A percentile compares a stretch with the other conserved stretches of the same genome.
phyloP scores from a whole-genome alignment of 2,888 invertebrate genomes.

The Lochmaea capreae region DNA sequence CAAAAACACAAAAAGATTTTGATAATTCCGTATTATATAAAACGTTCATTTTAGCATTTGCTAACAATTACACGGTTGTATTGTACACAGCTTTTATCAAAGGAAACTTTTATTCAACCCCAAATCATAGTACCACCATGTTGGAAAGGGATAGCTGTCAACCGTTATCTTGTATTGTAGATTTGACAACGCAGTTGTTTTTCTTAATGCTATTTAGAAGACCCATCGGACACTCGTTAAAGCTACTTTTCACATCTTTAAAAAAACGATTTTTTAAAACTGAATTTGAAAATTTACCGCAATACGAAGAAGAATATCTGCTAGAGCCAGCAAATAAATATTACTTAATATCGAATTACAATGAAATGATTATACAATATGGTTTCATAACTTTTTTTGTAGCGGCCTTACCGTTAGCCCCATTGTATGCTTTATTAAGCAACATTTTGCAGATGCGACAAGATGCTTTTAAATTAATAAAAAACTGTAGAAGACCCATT shows the following conservation, averaged over 20 bases:
- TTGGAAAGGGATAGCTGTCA: constrained; percentile 62
- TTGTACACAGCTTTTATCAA: constrained; percentile 61
- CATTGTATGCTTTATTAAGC: constrained; percentile 72
- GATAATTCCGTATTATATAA: constrained; percentile 60
- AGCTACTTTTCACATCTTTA: background rate
- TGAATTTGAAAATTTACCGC: constrained; percentile 47
- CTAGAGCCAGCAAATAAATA: constrained; percentile 54
- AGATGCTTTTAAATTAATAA: constrained; percentile 53
- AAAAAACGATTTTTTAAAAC: constrained; percentile 9
- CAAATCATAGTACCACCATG: background rate
- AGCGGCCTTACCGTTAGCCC: constrained; percentile 75
- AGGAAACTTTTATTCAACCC: constrained; percentile 45
- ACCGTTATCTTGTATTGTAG: constrained; percentile 69
- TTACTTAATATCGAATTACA: constrained; percentile 55
- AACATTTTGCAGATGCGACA: constrained; percentile 71
- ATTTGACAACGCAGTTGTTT: constrained; percentile 69
- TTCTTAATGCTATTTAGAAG: constrained; percentile 72
- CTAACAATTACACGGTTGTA: constrained; percentile 58
- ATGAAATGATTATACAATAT: constrained; percentile 69
- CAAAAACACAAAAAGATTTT: constrained; percentile 58
- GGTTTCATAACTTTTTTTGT: constrained; percentile 75
- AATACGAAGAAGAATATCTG: constrained; percentile 61
- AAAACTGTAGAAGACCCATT: constrained; percentile 51
- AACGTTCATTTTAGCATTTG: constrained; percentile 57
- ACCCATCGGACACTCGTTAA: constrained; percentile 24